Evolutionary conservation across 2,113 vertebrate species (phyloP).

Genomic region (Spermophilus dauricus): DNA sequence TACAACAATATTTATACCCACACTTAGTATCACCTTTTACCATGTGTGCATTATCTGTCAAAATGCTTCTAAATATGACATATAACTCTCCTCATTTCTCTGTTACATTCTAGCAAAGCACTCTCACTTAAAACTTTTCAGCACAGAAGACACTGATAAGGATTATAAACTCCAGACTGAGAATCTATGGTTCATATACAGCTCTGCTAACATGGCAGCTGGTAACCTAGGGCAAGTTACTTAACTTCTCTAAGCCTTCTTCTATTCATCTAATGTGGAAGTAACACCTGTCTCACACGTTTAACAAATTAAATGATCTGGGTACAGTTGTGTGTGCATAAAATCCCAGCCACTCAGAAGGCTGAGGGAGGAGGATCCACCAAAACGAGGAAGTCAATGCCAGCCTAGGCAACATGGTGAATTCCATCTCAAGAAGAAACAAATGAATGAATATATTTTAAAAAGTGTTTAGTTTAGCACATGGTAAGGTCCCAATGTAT

Average conservation of each 20-base stretch:
- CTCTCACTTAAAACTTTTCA: background rate
- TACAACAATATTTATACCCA: background rate
- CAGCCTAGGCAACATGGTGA: background rate
- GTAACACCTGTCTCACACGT: background rate
- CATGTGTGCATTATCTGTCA: background rate
- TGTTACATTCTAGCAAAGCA: background rate
- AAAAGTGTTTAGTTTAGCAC: conserved; percentile 36
- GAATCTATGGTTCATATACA: background rate
- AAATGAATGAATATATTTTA: background rate
- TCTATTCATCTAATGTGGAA: background rate
- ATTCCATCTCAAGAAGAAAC: background rate
- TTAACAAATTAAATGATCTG: background rate
- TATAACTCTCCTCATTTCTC: background rate
- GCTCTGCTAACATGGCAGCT: background rate
- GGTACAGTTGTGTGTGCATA: no score
- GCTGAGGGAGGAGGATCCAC: background rate
- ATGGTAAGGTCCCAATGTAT: background rate
- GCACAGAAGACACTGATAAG: background rate
- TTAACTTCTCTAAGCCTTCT: conserved; percentile 3
- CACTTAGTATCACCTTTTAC: background rate
- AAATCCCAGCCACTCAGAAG: background rate
- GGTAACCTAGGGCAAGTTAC: background rate
- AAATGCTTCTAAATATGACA: background rate
- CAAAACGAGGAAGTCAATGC: no score
- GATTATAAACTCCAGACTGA: background rate